These are phyloP conservation scores for Aphelenchoides fujianensis DNA, from an alignment of 1,140 invertebrate species.

Conservation along the genomic window DNA sequence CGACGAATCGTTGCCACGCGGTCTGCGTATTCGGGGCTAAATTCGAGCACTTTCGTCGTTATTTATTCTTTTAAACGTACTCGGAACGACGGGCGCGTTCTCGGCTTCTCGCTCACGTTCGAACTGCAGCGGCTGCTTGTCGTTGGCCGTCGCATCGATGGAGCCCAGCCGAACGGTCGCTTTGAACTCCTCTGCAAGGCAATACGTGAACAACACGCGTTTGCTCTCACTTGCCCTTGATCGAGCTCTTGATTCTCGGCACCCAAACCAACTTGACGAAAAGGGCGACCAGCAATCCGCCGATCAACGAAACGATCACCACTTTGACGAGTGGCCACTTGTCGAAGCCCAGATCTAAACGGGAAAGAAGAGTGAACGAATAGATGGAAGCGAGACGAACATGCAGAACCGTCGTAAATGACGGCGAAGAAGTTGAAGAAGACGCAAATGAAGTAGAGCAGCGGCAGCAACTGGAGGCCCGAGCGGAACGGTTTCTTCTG, in stretches of 20 bases:
- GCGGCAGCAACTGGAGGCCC: slow-evolving; percentile 78
- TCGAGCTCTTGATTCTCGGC: slow-evolving; percentile 69
- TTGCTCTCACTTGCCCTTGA: neutral
- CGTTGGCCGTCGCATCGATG: neutral
- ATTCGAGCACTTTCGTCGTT: too few relatives aligned
- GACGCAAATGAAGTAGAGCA: slow-evolving; percentile 87
- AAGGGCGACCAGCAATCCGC: slow-evolving; percentile 72
- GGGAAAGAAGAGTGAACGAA: too few relatives aligned
- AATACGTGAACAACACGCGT: neutral
- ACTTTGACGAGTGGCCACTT: slow-evolving; percentile 81
- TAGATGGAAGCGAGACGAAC: too few relatives aligned
- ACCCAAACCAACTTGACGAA: slow-evolving; percentile 77
- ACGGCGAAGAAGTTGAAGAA: slow-evolving; percentile 88
- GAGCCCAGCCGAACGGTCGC: neutral
- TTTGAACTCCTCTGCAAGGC: slow-evolving; percentile 11
- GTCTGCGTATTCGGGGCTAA: neutral
- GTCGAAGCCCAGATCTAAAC: slow-evolving; percentile 81
- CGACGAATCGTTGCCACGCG: slow-evolving; percentile 4
- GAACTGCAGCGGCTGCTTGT: neutral
- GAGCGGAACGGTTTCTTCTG: slow-evolving; percentile 75
- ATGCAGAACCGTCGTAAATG: slow-evolving; percentile 82
- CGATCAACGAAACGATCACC: slow-evolving; percentile 70
- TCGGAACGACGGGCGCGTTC: neutral
- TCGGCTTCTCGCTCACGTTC: neutral
- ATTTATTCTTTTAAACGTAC: too few relatives aligned